These are phyloP conservation scores for Taenioides sp. DNA, from an alignment of 2,797 vertebrate species.

Conservation along the genomic window DNA sequence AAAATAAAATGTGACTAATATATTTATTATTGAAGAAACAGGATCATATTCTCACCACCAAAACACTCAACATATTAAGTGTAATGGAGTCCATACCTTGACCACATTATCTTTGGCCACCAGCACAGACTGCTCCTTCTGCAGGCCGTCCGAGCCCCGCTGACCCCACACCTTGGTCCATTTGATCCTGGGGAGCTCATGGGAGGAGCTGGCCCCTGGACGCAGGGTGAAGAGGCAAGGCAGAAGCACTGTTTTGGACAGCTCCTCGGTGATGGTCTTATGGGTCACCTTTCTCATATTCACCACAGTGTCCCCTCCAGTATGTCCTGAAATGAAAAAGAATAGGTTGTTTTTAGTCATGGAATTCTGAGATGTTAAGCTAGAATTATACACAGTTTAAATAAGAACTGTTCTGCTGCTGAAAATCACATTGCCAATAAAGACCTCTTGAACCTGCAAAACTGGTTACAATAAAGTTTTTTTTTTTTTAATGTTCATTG, in stretches of 20 bases:
- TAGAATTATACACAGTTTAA: neutral
- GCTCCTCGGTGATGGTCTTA: slow-evolving; percentile 76
- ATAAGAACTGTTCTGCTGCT: neutral
- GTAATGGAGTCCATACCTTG: slow-evolving; percentile 67
- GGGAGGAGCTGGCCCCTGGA: slow-evolving; percentile 60
- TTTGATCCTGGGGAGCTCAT: slow-evolving; percentile 89
- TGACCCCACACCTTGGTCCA: slow-evolving; percentile 93
- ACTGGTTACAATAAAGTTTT: neutral
- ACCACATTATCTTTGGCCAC: slow-evolving; percentile 93
- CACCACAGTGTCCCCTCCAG: slow-evolving; percentile 80
- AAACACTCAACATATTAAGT: neutral
- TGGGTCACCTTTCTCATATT: slow-evolving; percentile 88
- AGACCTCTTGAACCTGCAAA: neutral
- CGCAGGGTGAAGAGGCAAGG: slow-evolving; percentile 88
- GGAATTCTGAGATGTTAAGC: neutral
- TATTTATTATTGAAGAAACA: neutral
- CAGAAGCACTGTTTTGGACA: slow-evolving; percentile 87
- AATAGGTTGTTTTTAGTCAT: neutral
- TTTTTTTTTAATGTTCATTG: neutral
- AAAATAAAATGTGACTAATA: no score
- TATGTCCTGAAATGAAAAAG: slow-evolving; percentile 59
- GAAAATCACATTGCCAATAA: neutral
- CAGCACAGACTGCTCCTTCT: slow-evolving; percentile 86
- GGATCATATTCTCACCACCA: neutral
- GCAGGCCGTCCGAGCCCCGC: slow-evolving; percentile 77